Percentiles rank a stretch among this genome's conserved stretches.
phyloP scores from a whole-genome alignment of 2,113 vertebrate species.

The Pelodiscus sinensis region DNA sequence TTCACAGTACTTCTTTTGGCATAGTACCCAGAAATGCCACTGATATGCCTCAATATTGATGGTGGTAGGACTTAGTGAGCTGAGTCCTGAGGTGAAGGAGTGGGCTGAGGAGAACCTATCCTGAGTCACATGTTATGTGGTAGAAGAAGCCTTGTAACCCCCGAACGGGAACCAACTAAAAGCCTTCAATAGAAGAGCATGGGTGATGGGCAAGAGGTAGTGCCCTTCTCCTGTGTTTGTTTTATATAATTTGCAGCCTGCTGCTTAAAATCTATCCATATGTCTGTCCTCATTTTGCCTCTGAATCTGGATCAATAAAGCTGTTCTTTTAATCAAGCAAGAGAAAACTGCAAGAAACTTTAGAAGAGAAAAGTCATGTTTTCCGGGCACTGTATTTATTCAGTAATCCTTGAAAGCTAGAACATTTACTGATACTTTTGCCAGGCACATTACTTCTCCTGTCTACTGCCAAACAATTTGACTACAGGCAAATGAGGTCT shows the following conservation, averaged over 20 bases:
- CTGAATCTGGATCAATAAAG: neutral
- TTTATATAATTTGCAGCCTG: neutral
- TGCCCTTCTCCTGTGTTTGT: neutral
- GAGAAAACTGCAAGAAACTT: neutral
- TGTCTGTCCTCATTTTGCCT: neutral
- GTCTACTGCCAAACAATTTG: constrained; percentile 66
- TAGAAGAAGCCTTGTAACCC: neutral
- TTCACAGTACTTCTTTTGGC: neutral
- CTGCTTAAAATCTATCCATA: neutral
- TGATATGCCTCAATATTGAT: neutral
- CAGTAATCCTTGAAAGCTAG: constrained; percentile 39
- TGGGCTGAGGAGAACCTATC: neutral
- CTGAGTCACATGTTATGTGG: neutral
- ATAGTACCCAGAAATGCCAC: neutral
- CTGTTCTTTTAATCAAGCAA: neutral
- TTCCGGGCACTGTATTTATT: constrained; percentile 17
- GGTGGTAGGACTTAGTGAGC: neutral
- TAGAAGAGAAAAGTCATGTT: neutral
- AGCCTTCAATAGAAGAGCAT: neutral
- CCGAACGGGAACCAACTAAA: neutral
- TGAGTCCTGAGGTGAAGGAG: neutral
- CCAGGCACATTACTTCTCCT: constrained; percentile 46
- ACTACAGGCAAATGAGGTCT: constrained; percentile 66
- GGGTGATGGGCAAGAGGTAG: neutral
- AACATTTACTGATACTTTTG: constrained; percentile 32